Conservation (phyloP, 2,797 vertebrate species). For the Glossophaga mutica region DNA sequence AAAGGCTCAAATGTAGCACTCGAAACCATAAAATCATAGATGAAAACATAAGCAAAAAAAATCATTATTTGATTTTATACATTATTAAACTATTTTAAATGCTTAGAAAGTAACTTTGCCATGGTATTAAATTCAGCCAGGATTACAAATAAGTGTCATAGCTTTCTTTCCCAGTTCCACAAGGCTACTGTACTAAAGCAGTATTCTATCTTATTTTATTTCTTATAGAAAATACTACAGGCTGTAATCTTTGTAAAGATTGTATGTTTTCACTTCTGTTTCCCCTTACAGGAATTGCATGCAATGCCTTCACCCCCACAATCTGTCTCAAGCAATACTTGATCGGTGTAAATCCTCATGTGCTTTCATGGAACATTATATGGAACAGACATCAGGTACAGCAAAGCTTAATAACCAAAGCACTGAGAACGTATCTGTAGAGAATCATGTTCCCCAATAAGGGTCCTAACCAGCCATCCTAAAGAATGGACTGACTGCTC, state of each 20-base stretch:
- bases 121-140: conserved; percentile 34
- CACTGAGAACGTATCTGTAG: not conserved
- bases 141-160: conserved; percentile 54
- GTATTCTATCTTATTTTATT: conserved; percentile 34
- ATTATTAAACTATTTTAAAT: not conserved
- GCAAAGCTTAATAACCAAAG: not conserved
- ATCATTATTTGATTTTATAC: not conserved
- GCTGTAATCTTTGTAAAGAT: not conserved
- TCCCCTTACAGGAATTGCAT: conserved; percentile 88
- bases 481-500: not conserved
- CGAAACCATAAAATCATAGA: not conserved
- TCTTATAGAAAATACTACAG: not conserved
- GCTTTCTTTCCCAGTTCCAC: conserved; percentile 60
- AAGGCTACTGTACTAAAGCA: conserved; percentile 32
- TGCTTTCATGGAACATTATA: conserved; percentile 82
- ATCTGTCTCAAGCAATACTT: conserved; percentile 80
- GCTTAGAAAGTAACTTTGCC: conserved; percentile 46
- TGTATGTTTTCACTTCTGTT: conserved; percentile 52
- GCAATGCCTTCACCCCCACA: conserved; percentile 88
- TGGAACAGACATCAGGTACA: conserved; percentile 88
- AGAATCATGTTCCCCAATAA: not conserved
- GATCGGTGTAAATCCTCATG: conserved; percentile 90
- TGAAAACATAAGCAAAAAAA: not conserved
- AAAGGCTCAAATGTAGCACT: not conserved
- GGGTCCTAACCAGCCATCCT: not conserved